Base-by-base conservation (phyloP, 2,797 vertebrate genomes). In the Ctenochaetus hawaiiensis region DNA sequence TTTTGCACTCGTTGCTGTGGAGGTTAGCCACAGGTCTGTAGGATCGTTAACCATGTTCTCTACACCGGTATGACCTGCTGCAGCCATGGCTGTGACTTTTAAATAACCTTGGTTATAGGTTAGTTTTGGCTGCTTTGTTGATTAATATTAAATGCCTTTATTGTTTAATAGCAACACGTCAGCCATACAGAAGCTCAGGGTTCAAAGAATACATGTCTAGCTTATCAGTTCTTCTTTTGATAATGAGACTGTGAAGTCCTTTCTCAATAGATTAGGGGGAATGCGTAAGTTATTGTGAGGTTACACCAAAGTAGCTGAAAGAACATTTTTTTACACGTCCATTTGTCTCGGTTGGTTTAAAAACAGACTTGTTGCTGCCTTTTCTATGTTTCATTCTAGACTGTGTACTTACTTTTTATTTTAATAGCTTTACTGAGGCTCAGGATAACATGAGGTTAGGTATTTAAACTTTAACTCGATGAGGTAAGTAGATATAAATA, bases 351-450 rank as follows among this genome's bases (percentile, higher is more conserved):
- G 30, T 17, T 37, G 17, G 8, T 8, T 37, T 18, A 2, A 39
- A 37, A 58, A 13, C 37, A 14, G 63, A 22, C 47, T 51, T 20
- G 60, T 5, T 1, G 52, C 71, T 80, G 71, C 65, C 71, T 73
- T 1, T 48, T n/a, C 9, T 61, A 7, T 22, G 1, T 53, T 22
- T 9, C 5, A 1, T 8, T 49, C 14, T 30, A 41, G 11, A 60
- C 56, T 6, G 30, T 20, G 17, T n/a, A 1, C 17, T 43, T 23
- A 7, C 17, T 63, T 56, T 39, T 39, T 5, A 34, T 11, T 18
- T 7, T 44, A 16, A 4, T 8, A 18, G 1, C 18, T 12, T 43
- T 8, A 3, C 48, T 53, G n/a, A 26, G 47, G 54, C 47, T 52
- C 34, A 60, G 2, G 49, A 48, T 7, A 41, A 63, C 49, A 23